Base-by-base conservation (phyloP, 1,140 invertebrate genomes). In the Drosophila orena region DNA sequence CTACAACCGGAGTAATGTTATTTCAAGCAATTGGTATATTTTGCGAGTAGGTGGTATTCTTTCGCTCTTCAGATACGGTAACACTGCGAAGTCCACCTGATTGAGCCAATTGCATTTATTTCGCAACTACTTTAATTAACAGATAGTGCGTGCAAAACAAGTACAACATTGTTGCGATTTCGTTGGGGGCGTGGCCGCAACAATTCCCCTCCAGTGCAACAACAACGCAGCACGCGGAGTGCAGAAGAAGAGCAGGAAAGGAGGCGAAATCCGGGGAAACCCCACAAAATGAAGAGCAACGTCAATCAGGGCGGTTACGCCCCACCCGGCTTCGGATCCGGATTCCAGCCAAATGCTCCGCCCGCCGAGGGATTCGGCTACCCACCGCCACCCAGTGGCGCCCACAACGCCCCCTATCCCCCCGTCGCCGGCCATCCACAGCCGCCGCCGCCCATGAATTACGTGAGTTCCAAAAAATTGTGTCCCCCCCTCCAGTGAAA, bases 231-330 rank as follows among this genome's bases (percentile, higher is more conserved):
- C 76, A 56, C 55, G 47, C 35, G 35, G 38, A 35, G 27, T 44
- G 17, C n/a, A 49, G 20, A 12, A 42, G 8, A 8, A 53, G 37
- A 17, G 8, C 17, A 57, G 54, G 22, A 22, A 35, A 20, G 47
- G 3, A 11, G 12, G 20, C 53, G 27, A 50, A 59, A 42, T 37
- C 30, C n/a, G 15, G 3, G 56, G 11, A 47, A 42, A 24, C 7
- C 12, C 37, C 14, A n/a, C 12, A 17, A 24, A 66, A 78, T 83
- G 75, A 42, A 83, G 64, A 91, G 65, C 35, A 91, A 91, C 38
- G 30, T 91, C 20, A 74, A 86, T 40, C 76, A 91, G 34, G 90
- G 90, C 4, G 90, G 90, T 17, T 91, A 91, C 17, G 78, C 90
- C 7, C 90, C 90, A 0, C 86, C 80, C 0, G 83, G 78, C 1